Evolutionary conservation across 2,797 vertebrate genomes (phyloP).

Genomic region (Pseudochirops cupreus): DNA sequence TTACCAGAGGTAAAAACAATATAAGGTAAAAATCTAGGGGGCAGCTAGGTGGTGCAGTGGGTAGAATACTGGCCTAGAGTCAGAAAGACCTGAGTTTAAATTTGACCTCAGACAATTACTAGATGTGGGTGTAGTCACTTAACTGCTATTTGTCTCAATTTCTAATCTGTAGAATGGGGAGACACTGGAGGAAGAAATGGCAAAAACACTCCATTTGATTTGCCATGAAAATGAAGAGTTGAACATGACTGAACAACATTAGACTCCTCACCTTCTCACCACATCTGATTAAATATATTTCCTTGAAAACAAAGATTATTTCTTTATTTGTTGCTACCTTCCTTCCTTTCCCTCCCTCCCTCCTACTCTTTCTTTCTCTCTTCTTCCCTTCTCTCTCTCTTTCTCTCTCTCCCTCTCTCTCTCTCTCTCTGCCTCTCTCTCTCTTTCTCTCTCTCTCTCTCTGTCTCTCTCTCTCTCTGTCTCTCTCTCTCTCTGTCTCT

Average conservation of each 20-base stretch:
- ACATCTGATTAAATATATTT: neutral
- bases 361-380: neutral
- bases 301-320: neutral
- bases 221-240: neutral
- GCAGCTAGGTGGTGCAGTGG: neutral
- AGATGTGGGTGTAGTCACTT: neutral
- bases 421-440: too few species aligned
- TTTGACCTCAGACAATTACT: neutral
- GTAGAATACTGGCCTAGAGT: neutral
- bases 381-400: neutral
- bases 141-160: neutral
- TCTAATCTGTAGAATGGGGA: neutral
- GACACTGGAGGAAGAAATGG: neutral
- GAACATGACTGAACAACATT: neutral
- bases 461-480: rapidly evolving
- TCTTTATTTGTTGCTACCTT: neutral
- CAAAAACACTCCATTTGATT: neutral
- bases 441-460: neutral
- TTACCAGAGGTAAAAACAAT: neutral
- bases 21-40: neutral
- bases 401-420: rapidly evolving
- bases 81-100: neutral
- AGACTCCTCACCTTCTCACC: neutral
- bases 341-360: neutral
- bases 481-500: rapidly evolving